Evolutionary conservation across 2,113 vertebrate species (phyloP).

Genomic region (Vimba vimba): DNA sequence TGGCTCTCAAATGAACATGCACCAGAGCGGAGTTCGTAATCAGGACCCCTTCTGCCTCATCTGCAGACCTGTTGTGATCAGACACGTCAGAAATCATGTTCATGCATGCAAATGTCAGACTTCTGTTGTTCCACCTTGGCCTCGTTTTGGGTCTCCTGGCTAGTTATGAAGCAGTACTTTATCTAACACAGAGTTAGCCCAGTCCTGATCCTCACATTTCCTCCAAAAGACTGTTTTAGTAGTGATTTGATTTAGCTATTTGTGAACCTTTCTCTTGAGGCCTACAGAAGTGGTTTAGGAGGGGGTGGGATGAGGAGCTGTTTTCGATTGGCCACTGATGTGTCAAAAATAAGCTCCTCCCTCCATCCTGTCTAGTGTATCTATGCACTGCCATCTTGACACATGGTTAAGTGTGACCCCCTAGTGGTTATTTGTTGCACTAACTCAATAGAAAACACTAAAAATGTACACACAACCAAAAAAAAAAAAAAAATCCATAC

Average conservation of each 20-base stretch:
- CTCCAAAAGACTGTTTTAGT: neutral
- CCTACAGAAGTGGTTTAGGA: conserved; percentile 9
- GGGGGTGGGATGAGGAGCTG: neutral
- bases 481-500: neutral
- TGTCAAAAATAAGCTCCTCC: conserved; percentile 19
- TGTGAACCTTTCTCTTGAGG: neutral
- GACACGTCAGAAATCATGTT: neutral
- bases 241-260: neutral
- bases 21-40: neutral
- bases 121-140: neutral
- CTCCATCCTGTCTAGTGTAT: neutral
- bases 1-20: conserved; percentile 70
- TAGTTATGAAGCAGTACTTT: neutral
- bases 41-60: conserved; percentile 7
- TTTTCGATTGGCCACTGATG: neutral
- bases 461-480: too few relatives aligned
- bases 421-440: conserved; percentile 23
- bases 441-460: neutral
- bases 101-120: neutral
- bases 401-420: neutral
- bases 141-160: neutral
- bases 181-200: neutral
- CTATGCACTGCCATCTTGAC: neutral
- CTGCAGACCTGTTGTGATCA: neutral
- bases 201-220: neutral